Conservation (phyloP, 1,140 invertebrate genomes). For the Helicoverpa zea region DNA sequence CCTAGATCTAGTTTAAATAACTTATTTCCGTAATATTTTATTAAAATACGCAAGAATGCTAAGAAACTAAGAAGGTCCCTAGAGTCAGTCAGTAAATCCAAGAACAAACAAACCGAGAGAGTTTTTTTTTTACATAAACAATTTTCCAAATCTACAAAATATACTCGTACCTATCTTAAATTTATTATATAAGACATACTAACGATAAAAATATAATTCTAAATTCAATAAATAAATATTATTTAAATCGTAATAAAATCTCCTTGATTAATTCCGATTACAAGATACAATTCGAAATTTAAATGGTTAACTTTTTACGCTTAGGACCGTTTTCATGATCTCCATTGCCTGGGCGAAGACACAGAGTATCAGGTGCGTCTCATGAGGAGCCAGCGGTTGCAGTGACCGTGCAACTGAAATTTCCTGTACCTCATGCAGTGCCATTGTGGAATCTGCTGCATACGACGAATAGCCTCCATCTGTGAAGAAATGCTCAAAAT, state of each 20-base stretch:
- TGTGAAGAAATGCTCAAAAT: constrained; percentile 53
- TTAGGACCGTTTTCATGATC: neutral
- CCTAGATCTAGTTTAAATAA: too few relatives aligned
- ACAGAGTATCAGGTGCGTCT: constrained; percentile 77
- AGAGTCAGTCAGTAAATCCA: too few relatives aligned
- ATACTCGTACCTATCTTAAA: too few relatives aligned
- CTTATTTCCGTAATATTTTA: too few relatives aligned
- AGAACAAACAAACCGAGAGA: too few relatives aligned
- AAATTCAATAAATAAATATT: neutral
- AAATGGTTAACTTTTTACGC: neutral
- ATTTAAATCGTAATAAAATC: neutral
- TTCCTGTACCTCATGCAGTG: constrained; percentile 93
- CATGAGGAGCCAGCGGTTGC: constrained; percentile 88
- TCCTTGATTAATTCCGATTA: neutral
- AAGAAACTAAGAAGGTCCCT: too few relatives aligned
- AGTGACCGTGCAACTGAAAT: constrained; percentile 91
- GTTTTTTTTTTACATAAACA: too few relatives aligned
- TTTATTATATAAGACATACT: too few relatives aligned
- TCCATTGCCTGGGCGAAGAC: neutral
- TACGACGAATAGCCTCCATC: constrained; percentile 83
- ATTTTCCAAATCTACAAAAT: too few relatives aligned
- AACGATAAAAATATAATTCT: neutral
- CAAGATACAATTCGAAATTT: neutral
- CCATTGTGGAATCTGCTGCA: constrained; percentile 92
- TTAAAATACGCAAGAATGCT: too few relatives aligned